Percentiles rank a stretch among this genome's conserved stretches.
Conservation (phyloP, 2,888 invertebrate species). For the Tribolium freemani region DNA sequence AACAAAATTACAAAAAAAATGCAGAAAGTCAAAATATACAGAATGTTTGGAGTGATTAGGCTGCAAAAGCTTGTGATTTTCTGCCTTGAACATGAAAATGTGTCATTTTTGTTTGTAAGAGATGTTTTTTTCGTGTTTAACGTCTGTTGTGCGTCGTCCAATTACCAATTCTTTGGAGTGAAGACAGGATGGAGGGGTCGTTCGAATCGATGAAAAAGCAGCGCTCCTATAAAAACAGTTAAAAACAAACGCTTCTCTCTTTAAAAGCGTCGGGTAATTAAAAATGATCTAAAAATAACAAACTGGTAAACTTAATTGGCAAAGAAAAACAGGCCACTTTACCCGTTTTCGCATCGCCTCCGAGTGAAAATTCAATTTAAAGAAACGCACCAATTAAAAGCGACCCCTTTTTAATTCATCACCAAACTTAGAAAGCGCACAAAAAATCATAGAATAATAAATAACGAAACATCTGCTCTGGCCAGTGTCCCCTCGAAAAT, state of each 20-base stretch:
- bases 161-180: constrained; percentile 15
- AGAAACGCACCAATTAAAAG: constrained; percentile 26
- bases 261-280: constrained; percentile 64
- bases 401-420: not conserved
- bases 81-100: too few species aligned
- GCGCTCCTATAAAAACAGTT: constrained; percentile 56
- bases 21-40: too few species aligned
- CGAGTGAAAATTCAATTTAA: constrained; percentile 40
- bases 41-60: too few species aligned
- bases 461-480: constrained; percentile 54
- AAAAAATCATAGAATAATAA: constrained; percentile 2
- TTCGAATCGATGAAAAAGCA: constrained; percentile 34
- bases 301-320: constrained; percentile 67
- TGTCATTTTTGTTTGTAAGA: not conserved
- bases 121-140: not conserved
- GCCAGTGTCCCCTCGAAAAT: constrained; percentile 61
- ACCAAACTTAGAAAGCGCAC: not conserved
- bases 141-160: constrained; percentile 15
- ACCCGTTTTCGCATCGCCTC: constrained; percentile 28
- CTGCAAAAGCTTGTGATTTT: too few species aligned
- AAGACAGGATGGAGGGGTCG: constrained; percentile 5
- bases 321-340: constrained; percentile 64
- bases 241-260: constrained; percentile 60
- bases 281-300: constrained; percentile 68
- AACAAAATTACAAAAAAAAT: too few species aligned